Conservation (phyloP, 1,140 invertebrate genomes). For the Metaphire vulgaris region DNA sequence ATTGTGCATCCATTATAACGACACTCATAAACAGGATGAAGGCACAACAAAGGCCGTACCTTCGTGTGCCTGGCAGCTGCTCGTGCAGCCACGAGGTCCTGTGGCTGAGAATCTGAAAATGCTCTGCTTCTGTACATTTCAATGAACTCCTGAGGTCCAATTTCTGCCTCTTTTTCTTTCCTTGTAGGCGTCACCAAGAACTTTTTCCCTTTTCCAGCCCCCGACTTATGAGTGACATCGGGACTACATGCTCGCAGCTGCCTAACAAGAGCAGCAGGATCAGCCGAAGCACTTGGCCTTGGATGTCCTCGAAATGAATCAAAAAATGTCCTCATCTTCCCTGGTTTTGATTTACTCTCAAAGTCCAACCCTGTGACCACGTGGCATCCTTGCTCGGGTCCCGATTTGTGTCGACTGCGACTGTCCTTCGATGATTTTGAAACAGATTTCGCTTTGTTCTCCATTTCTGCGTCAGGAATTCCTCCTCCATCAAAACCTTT, state of each 20-base stretch:
- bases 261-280: neutral
- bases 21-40: too few relatives aligned
- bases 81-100: neutral
- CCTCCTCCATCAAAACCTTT: neutral
- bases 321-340: slow-evolving; percentile 12
- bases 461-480: neutral
- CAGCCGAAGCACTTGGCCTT: neutral
- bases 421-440: neutral
- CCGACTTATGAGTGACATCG: neutral
- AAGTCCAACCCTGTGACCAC: neutral
- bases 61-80: too few relatives aligned
- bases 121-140: slow-evolving; percentile 21
- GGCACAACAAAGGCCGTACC: too few relatives aligned
- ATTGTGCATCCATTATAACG: too few relatives aligned
- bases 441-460: neutral
- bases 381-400: neutral
- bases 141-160: slow-evolving; percentile 14
- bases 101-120: neutral
- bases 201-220: slow-evolving; percentile 13
- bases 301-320: slow-evolving; percentile 11
- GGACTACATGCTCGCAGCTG: slow-evolving; percentile 4
- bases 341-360: slow-evolving; percentile 5
- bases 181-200: slow-evolving; percentile 1
- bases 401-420: slow-evolving; percentile 6
- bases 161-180: slow-evolving; percentile 1